Conservation (phyloP, 2,797 vertebrate species). For the Brachyalestes nurse region DNA sequence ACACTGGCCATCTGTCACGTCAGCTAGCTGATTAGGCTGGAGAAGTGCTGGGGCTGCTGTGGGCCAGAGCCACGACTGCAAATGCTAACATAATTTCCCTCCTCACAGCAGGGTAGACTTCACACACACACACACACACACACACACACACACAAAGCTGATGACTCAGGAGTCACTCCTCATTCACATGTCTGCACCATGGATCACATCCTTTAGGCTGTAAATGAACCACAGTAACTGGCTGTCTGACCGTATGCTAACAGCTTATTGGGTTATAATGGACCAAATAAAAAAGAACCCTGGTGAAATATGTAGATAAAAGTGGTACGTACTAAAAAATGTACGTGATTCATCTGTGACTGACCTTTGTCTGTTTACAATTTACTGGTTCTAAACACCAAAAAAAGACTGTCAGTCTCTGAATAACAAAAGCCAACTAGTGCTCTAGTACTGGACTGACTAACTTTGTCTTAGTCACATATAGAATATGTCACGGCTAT, state of each 20-base stretch:
- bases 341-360: background rate
- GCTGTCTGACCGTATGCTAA: background rate
- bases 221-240: background rate
- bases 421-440: too few species aligned
- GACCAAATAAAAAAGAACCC: background rate
- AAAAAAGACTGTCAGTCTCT: too few species aligned
- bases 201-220: background rate
- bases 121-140: background rate
- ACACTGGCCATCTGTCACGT: constrained; percentile 29
- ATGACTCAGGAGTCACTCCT: constrained; percentile 10
- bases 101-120: background rate
- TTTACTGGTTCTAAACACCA: too few species aligned
- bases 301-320: background rate
- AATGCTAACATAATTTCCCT: constrained; percentile 9
- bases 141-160: background rate
- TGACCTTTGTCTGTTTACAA: background rate
- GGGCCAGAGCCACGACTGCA: constrained; percentile 14
- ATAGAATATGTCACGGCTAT: too few species aligned
- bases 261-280: background rate
- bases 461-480: too few species aligned
- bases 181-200: constrained; percentile 8
- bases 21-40: constrained; percentile 1
- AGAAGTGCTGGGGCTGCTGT: constrained; percentile 18
- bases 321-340: background rate
- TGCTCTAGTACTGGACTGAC: too few species aligned